phyloP scores from a whole-genome alignment of 2,888 invertebrate genomes.

The Hybos culiciformis region DNA sequence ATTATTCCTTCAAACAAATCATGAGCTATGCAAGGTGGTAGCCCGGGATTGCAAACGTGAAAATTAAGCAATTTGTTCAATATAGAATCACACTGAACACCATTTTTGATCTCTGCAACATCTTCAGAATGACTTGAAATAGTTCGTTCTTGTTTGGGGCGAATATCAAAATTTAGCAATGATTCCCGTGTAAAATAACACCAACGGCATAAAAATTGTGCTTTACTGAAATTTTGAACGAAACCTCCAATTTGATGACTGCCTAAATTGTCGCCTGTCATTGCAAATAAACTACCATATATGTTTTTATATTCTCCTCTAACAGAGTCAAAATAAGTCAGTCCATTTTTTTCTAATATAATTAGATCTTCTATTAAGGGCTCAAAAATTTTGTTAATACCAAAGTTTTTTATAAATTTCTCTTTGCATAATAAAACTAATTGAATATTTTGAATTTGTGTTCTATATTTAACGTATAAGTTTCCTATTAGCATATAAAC shows the following conservation, averaged over 20 bases:
- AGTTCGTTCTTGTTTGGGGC: too few relatives aligned
- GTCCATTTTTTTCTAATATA: constrained; percentile 2
- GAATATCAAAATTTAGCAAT: too few relatives aligned
- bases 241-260: too few relatives aligned
- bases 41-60: constrained; percentile 19
- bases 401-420: constrained; percentile 1
- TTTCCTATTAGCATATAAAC: constrained; percentile 9
- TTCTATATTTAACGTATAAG: constrained; percentile 1
- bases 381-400: constrained; percentile 2
- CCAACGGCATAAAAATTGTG: too few relatives aligned
- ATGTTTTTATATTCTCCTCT: too few relatives aligned
- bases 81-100: constrained; percentile 18
- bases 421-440: constrained; percentile 2
- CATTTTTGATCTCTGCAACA: constrained; percentile 12
- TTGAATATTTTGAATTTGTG: constrained; percentile 3
- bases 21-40: constrained; percentile 21
- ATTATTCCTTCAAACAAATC: constrained; percentile 20
- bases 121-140: too few relatives aligned
- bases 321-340: too few relatives aligned
- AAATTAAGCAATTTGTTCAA: constrained; percentile 18
- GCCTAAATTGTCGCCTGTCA: too few relatives aligned
- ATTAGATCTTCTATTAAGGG: constrained; percentile 4
- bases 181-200: too few relatives aligned
- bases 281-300: too few relatives aligned
- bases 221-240: too few relatives aligned